Percentiles rank a stretch among this genome's conserved stretches.
Conservation (phyloP, 2,113 vertebrate genomes). For the Steatornis caripensis region DNA sequence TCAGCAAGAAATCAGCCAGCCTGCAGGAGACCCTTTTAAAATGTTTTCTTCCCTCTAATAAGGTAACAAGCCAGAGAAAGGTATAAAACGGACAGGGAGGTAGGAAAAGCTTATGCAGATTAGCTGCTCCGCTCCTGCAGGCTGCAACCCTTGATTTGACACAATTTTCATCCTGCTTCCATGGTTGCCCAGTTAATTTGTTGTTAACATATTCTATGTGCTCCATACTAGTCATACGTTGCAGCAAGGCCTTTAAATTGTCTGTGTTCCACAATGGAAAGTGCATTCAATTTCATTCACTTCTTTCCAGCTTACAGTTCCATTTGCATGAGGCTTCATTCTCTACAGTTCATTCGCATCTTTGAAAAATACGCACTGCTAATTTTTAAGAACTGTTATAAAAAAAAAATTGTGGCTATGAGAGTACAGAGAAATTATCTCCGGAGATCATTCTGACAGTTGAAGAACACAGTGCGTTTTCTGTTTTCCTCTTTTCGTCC, state of each 20-base stretch:
- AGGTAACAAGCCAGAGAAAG: background rate
- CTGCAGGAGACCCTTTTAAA: background rate
- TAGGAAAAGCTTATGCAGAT: background rate
- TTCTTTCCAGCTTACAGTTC: background rate
- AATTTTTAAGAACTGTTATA: slow-evolving; percentile 30
- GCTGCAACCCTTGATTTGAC: background rate
- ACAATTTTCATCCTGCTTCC: background rate
- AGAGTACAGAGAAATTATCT: background rate
- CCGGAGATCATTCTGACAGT: background rate
- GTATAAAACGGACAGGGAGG: background rate
- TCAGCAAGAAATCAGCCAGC: slow-evolving; percentile 17
- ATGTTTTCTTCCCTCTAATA: slow-evolving; percentile 40
- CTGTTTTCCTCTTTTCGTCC: background rate
- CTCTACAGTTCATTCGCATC: background rate
- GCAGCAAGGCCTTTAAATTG: background rate
- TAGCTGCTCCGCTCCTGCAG: background rate
- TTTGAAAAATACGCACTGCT: background rate
- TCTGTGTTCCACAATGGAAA: background rate
- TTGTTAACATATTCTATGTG: background rate
- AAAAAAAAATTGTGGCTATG: background rate
- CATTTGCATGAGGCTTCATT: background rate
- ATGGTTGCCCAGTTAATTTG: background rate
- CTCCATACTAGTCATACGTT: background rate
- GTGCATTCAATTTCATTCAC: background rate
- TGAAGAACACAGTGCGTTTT: background rate